phyloP scores from a whole-genome alignment of 2,797 vertebrate genomes.

The Labroides dimidiatus region DNA sequence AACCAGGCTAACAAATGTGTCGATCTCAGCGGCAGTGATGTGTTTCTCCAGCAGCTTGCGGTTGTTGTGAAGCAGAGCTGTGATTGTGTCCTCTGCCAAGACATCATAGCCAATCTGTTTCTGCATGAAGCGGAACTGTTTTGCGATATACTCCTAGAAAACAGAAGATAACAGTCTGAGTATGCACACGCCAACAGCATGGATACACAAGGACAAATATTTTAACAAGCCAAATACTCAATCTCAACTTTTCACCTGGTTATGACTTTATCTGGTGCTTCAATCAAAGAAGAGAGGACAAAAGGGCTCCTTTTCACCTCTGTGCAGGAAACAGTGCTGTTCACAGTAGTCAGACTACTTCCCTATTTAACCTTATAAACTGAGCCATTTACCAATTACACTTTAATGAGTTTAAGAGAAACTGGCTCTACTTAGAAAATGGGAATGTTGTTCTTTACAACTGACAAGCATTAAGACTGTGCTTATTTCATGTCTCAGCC shows the following conservation, averaged over 20 bases:
- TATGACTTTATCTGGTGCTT: slow-evolving; percentile 11
- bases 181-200: not conserved
- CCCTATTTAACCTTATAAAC: slow-evolving; percentile 15
- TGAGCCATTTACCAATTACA: slow-evolving; percentile 10
- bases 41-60: slow-evolving; percentile 98
- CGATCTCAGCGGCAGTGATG: slow-evolving; percentile 97
- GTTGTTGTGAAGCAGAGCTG: slow-evolving; percentile 97
- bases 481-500: slow-evolving; percentile 1
- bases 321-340: slow-evolving; percentile 3
- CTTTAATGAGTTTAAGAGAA: slow-evolving; percentile 19
- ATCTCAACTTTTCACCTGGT: slow-evolving; percentile 10
- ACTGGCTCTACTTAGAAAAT: not conserved
- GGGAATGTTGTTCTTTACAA: slow-evolving; percentile 4
- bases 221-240: not conserved
- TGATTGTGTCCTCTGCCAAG: slow-evolving; percentile 97
- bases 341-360: slow-evolving; percentile 3
- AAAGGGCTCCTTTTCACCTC: slow-evolving; percentile 5
- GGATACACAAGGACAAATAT: not conserved
- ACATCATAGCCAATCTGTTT: slow-evolving; percentile 99
- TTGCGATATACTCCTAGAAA: slow-evolving; percentile 96
- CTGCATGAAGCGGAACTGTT: slow-evolving; percentile 99
- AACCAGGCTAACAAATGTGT: slow-evolving; percentile 97
- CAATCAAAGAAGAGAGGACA: slow-evolving; percentile 4
- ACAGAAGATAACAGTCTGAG: slow-evolving; percentile 39
- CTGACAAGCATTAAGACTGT: not conserved